Percentiles rank a stretch among this genome's conserved stretches.
Evolutionary conservation across 2,888 invertebrate species (phyloP).

Genomic region (Drosophila fulvimacula): DNA sequence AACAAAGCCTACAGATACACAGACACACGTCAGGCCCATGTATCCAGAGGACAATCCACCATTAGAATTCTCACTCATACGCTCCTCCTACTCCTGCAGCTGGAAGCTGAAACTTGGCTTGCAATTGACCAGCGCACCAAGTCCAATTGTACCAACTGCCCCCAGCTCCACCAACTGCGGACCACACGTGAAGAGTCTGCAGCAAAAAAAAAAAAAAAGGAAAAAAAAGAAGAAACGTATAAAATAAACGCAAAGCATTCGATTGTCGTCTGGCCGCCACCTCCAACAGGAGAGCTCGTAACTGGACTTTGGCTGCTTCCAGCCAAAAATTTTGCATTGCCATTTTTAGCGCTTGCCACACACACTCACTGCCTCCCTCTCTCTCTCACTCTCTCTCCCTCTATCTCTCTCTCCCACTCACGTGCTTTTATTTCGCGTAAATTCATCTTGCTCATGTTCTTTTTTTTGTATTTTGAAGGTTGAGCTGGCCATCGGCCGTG

Average conservation of each 20-base stretch:
- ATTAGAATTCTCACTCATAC: slow-evolving; percentile 31
- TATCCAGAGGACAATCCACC: slow-evolving; percentile 25
- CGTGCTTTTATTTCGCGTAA: slow-evolving; percentile 70
- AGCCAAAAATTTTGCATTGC: slow-evolving; percentile 66
- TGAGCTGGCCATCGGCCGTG: not conserved
- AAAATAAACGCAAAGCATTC: slow-evolving; percentile 59
- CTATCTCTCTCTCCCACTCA: not conserved
- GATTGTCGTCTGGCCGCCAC: slow-evolving; percentile 72
- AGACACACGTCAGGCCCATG: slow-evolving; percentile 8
- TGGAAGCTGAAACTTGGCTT: slow-evolving; percentile 70
- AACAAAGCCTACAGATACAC: slow-evolving; percentile 36
- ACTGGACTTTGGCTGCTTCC: slow-evolving; percentile 48
- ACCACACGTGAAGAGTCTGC: slow-evolving; percentile 34
- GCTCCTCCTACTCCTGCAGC: not conserved
- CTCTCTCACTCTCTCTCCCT: not conserved
- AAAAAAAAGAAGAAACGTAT: slow-evolving; percentile 26
- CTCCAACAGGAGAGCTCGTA: slow-evolving; percentile 16
- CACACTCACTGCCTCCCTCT: slow-evolving; percentile 2
- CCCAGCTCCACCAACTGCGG: not conserved
- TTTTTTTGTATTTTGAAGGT: slow-evolving; percentile 11
- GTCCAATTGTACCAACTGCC: slow-evolving; percentile 64
- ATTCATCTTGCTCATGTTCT: slow-evolving; percentile 62
- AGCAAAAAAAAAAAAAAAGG: slow-evolving; percentile 10
- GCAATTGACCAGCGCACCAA: slow-evolving; percentile 76
- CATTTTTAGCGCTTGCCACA: slow-evolving; percentile 70